Conservation (phyloP, 2,113 vertebrate species). For the Prietella phreatophila region DNA sequence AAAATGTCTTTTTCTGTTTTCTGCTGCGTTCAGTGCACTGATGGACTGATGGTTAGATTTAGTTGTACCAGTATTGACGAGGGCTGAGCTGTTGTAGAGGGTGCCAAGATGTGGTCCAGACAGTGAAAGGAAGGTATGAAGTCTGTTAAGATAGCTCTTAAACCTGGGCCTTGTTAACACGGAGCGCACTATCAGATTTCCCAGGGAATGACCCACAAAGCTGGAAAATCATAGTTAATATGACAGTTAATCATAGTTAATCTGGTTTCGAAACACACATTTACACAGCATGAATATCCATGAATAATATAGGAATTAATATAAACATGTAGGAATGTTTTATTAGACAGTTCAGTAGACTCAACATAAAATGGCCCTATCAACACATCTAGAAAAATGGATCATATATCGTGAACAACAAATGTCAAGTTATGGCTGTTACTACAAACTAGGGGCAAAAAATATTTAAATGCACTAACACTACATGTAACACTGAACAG, state of each 20-base stretch:
- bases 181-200: constrained; percentile 97
- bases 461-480: neutral
- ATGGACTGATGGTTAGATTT: neutral
- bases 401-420: neutral
- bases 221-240: constrained; percentile 63
- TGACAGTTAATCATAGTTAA: constrained; percentile 3
- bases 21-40: neutral
- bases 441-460: neutral
- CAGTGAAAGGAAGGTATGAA: constrained; percentile 95
- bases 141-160: constrained; percentile 91
- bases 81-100: constrained; percentile 95
- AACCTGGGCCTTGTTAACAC: constrained; percentile 94
- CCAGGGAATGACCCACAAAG: constrained; percentile 97
- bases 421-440: neutral
- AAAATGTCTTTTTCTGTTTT: neutral
- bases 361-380: neutral
- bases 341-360: neutral
- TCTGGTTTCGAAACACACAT: neutral
- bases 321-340: neutral
- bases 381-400: neutral
- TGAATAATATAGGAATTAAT: neutral
- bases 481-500: neutral
- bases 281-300: neutral
- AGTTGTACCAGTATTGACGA: constrained; percentile 95
- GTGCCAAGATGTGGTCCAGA: constrained; percentile 98